Base-by-base conservation (phyloP, 2,113 vertebrate species). In the Lasiurus cinereus region DNA sequence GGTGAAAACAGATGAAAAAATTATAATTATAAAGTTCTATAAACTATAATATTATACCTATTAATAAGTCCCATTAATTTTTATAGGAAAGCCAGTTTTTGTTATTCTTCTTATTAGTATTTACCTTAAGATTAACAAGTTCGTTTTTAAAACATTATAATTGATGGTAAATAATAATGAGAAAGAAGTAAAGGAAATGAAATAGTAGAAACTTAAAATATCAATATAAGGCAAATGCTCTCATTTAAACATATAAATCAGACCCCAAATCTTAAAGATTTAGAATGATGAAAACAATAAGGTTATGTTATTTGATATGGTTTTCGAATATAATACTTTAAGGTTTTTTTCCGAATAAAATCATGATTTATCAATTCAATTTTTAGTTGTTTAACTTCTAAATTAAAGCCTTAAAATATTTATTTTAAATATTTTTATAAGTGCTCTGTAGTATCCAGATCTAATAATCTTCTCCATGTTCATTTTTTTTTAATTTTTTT, bases 391-490 rank as follows among this genome's bases (percentile, higher is more conserved):
- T 59, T 48, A 83, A 19, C 36, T 64, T 88, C 18, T 79, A 66
- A 59, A 59, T 66, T 73, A 90, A 66, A 66, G 6, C 48, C 48
- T 87, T 69, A 24, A 39, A 78, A 52, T 29, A 15, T 46, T 80
- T 90, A 36, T n/a, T 56, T 87, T 43, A 70, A 70, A 56, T 72
- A 43, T 56, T 87, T 95, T 90, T 93, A 22, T 8, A 83, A 67
- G 6, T 56, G 22, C 15, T n/a, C 8, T 11, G 2, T 77, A 90
- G 36, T 43, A 64, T 50, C 85, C 43, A 12, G n/a, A 83, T 82
- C 14, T 67, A 73, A 15, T 73, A 64, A 83, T 93, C 24, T 74
- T 19, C 79, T 56, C 36, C 18, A 27, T 62, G 21, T 66, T 83
- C 15, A 36, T 8, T 39, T 92, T 48, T 62, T 64, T 33, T 16